Base-by-base conservation (phyloP, 2,888 invertebrate species). In the Troides aeacus region DNA sequence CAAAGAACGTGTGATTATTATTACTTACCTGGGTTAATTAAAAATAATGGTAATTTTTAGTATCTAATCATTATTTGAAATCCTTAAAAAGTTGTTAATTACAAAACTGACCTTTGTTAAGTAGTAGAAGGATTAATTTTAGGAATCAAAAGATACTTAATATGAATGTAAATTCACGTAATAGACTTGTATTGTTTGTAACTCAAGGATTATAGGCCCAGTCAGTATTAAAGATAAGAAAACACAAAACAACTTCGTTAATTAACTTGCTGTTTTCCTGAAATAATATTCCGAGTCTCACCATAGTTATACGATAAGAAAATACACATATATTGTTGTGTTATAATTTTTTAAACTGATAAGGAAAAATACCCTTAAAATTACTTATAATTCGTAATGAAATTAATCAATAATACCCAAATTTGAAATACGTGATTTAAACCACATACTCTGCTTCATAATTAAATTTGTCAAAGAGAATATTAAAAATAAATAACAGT, bases 241-340 rank as follows among this genome's bases (percentile, higher is more conserved):
- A 65, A 62, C 61, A 57, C 62, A 62, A 50, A 70, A 70, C 66
- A 59, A 62, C 66, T 61, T 39, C 66, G 62, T 66, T 70, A 70
- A 70, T 70, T 70, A 70, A 66, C 66, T 66, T 62, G 62, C 70
- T 61, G 58, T 70, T 70, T 70, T 70, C 70, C 70, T 70, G 70
- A 70, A 70, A 66, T 53, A 70, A 65, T 61, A 62, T 65, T 23
- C 62, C 62, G 62, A 66, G 62, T 30, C 60, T 62, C 17, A 56
- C 42, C 3, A 46, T 64, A 60, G 61, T 42, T 64, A 57, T n/a
- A 39, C 50, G 70, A 70, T 70, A 70, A 70, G 62, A 59, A 59
- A 57, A 63, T 64, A 57, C 63, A 59, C 21, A 68, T 18, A 21
- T 36, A 36, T 36, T 53, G 0, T 53, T n/a, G 6, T 36, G 39